Base-by-base conservation (phyloP, 2,888 invertebrate genomes). In the Lithosia quadra region DNA sequence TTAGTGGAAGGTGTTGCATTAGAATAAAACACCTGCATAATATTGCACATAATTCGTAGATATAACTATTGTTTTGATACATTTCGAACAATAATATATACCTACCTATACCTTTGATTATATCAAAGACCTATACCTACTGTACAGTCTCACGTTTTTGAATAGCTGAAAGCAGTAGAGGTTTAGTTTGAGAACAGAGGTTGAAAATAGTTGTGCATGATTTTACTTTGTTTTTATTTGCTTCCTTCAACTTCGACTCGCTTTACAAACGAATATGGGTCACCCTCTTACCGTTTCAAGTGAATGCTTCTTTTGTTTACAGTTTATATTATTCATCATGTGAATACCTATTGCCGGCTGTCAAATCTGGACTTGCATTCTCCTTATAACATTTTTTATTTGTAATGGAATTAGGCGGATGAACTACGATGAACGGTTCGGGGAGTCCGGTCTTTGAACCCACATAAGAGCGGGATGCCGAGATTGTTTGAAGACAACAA, bases 391-490 rank as follows among this genome's bases (percentile, higher is more conserved):
- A n/a, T 24, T 66, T 63, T 65, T 68, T 68, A 78, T 76, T 78
- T 79, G 69, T 67, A 64, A 72, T 71, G 66, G 78, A 83, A 84
- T 78, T 84, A 83, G 86, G 86, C 82, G 82, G 83, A 82, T 85
- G 86, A 88, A 86, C 86, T 80, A 80, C 80, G 84, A 84, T 82
- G 79, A 85, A 86, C 84, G 85, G 86, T 85, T 83, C 77, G 80
- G 76, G 72, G 81, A 80, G 78, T 76, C 81, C 86, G 91, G 92
- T 91, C 91, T 92, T 91, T 92, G 92, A 93, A 92, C 92, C 83
- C 86, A 77, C 76, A 64, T 53, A 69, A 84, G 84, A 88, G 84
- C 85, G 86, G 84, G 86, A 86, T 83, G 88, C 83, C 75, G 72
- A 81, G 81, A 84, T 86, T 85, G 85, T 88, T 87, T 87, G 84